Evolutionary conservation across 2,888 invertebrate species (phyloP).

Genomic region (Zygaena filipendulae): DNA sequence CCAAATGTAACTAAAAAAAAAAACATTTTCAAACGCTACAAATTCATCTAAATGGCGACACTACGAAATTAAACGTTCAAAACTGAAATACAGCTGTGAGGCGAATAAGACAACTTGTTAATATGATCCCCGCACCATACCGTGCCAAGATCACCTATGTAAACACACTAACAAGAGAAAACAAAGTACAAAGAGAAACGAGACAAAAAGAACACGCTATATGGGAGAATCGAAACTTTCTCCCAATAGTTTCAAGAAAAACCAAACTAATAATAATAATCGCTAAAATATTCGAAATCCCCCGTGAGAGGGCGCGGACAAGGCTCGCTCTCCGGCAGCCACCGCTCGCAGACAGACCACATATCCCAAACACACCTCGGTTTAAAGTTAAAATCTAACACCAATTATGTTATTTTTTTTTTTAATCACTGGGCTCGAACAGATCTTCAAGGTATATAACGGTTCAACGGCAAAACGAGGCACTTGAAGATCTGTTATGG

Average conservation of each 20-base stretch:
- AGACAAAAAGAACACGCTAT: constrained; percentile 21
- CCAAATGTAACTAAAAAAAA: constrained; percentile 41
- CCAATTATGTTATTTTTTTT: constrained; percentile 35
- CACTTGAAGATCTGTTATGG: constrained; percentile 27
- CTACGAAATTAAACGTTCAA: constrained; percentile 28
- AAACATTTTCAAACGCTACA: constrained; percentile 32
- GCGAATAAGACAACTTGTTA: constrained; percentile 16
- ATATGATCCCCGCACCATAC: constrained; percentile 3
- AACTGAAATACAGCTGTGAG: constrained; percentile 37
- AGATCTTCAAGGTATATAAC: constrained; percentile 26
- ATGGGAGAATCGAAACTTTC: constrained; percentile 31
- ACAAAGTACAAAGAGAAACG: constrained; percentile 19
- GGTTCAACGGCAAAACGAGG: constrained; percentile 9
- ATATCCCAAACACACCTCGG: constrained; percentile 61
- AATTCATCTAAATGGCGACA: constrained; percentile 15
- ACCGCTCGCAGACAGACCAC: constrained; percentile 48
- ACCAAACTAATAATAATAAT: constrained; percentile 22
- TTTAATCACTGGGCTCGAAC: constrained; percentile 28
- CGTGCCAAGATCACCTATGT: constrained; percentile 13
- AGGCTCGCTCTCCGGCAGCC: constrained; percentile 4
- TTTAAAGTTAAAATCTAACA: constrained; percentile 38
- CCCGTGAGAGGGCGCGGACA: constrained; percentile 9
- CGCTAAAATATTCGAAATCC: constrained; percentile 25
- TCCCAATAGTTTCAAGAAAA: constrained; percentile 25
- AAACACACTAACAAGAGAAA: constrained; percentile 26